Evolutionary conservation across 2,113 vertebrate species (phyloP), one percentile per base, ranked within the genome.

Genomic region (Calonectris borealis): DNA sequence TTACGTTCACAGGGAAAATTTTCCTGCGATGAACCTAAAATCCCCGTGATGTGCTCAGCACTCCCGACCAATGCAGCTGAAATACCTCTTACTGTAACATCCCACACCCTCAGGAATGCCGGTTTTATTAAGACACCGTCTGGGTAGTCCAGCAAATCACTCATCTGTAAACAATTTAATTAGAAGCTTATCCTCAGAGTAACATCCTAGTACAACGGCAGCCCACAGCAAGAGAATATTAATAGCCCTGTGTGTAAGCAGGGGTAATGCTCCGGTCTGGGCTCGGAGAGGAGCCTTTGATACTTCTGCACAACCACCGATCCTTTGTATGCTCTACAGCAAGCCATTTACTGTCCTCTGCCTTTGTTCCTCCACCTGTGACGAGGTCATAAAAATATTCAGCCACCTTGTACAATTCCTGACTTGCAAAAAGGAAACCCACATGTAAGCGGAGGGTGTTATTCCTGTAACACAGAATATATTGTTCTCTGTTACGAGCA

Each of bases 81-180:
- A 92, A 70, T 29, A 46, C 10, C 22, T 72, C 27, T 31, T 26
- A 31, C 32, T 40, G 13, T 20, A 81, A 77, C 58, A 85, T n/a
- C 14, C 54, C 5, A n/a, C 49, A 68, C 54, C 48, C 70, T 78
- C 64, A 58, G 80, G 64, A 93, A 88, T 88, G 44, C 3, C 68
- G 84, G 54, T 64, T 88, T 85, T 54, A 88, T 88, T 84, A 91
- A 64, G 64, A 85, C 44, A 88, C 16, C 1, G 2, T 40, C 38
- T 31, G 42, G 19, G 34, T 24, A 93, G 84, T 38, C 75, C 78
- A 94, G 87, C 61, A 96, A 87, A 85, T 42, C 81, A 87, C 32
- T 27, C 75, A 58, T 82, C 82, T 87, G 84, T 82, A 79, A 95
- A 89, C 77, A 79, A 83, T 72, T 91, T 89, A 87, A 94, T 91